phyloP scores from a whole-genome alignment of 2,888 invertebrate genomes.

The Phalera bucephala region DNA sequence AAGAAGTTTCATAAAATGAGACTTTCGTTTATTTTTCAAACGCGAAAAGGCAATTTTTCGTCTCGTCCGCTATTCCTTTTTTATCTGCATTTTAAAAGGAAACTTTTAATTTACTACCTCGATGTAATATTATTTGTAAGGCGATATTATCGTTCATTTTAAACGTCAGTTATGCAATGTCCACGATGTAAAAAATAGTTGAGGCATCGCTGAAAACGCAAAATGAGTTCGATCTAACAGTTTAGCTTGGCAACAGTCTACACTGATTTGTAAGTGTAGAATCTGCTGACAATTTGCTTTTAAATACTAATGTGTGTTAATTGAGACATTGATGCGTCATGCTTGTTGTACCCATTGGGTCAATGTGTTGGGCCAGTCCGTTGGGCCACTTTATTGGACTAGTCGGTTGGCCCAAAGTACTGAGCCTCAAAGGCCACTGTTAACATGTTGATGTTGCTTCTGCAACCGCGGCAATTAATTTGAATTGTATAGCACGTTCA shows the following conservation, averaged over 20 bases:
- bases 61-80: neutral
- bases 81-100: neutral
- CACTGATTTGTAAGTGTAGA: no score
- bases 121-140: neutral
- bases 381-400: no score
- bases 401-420: no score
- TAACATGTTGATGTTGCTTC: no score
- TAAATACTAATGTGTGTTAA: neutral
- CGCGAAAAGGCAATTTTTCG: neutral
- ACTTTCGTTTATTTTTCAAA: neutral
- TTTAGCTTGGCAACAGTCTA: neutral
- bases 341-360: no score
- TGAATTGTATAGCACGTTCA: no score
- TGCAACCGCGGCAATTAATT: no score
- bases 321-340: neutral
- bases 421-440: no score
- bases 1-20: neutral
- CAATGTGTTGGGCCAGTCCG: no score
- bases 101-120: conserved; percentile 1
- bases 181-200: neutral
- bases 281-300: neutral
- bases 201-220: neutral
- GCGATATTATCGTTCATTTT: neutral
- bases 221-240: neutral
- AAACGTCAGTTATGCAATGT: neutral